Evolutionary conservation across 2,113 vertebrate genomes (phyloP).

Genomic region (Leptosomus discolor): DNA sequence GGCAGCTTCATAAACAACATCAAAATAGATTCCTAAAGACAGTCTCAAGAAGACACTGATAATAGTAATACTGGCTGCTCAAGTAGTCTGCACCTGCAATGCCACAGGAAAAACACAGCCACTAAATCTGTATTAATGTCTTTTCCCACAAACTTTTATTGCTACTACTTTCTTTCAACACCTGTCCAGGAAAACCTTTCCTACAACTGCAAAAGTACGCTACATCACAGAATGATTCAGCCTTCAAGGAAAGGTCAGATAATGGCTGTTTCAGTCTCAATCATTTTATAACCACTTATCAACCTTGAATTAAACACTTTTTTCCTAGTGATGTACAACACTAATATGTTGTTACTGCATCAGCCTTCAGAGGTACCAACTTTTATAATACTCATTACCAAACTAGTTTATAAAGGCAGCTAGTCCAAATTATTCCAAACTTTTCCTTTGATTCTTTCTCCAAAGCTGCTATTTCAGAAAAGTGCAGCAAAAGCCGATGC

Average conservation of each 20-base stretch:
- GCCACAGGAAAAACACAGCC: background rate
- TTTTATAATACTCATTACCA: background rate
- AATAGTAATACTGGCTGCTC: background rate
- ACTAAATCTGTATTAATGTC: rapidly evolving
- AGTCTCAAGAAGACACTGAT: background rate
- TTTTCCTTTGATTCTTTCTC: background rate
- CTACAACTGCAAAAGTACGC: background rate
- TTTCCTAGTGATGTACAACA: rapidly evolving
- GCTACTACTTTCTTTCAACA: background rate
- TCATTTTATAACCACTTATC: rapidly evolving
- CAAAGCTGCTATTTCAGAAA: background rate
- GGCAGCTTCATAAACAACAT: background rate
- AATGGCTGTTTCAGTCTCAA: rapidly evolving
- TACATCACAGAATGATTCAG: rapidly evolving
- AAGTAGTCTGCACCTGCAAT: background rate
- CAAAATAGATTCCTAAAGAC: background rate
- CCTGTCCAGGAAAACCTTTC: background rate
- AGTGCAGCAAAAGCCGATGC: background rate
- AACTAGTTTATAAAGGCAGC: background rate
- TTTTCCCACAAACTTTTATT: background rate
- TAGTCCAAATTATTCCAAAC: background rate
- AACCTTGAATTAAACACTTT: rapidly evolving
- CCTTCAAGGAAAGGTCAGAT: background rate
- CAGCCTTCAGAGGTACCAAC: background rate
- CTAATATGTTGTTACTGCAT: too few species aligned